Evolutionary conservation across 2,797 vertebrate species (phyloP).

Genomic region (Myiotriccus ornatus): DNA sequence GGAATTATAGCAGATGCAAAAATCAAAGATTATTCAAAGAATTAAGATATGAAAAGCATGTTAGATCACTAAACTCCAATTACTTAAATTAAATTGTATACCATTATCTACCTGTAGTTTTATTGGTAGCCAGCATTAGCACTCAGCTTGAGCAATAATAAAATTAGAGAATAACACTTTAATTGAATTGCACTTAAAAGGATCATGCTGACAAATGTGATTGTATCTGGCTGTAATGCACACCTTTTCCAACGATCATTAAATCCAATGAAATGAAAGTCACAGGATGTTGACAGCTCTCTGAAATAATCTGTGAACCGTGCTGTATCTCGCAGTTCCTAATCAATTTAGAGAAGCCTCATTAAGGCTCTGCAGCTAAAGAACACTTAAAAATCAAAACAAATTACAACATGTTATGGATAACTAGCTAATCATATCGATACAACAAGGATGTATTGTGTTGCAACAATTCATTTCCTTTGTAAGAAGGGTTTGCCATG

Average conservation of each 20-base stretch:
- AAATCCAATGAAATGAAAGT: slow-evolving; percentile 94
- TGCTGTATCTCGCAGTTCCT: slow-evolving; percentile 79
- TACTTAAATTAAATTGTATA: slow-evolving; percentile 98
- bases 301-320: slow-evolving; percentile 87
- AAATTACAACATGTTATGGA: slow-evolving; percentile 81
- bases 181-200: slow-evolving; percentile 99
- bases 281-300: slow-evolving; percentile 84
- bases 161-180: slow-evolving; percentile 94
- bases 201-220: slow-evolving; percentile 96
- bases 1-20: slow-evolving; percentile 80
- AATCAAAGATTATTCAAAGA: slow-evolving; percentile 91
- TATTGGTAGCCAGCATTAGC: slow-evolving; percentile 85
- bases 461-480: slow-evolving; percentile 76
- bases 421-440: slow-evolving; percentile 81
- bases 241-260: slow-evolving; percentile 86
- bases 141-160: slow-evolving; percentile 86
- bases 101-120: slow-evolving; percentile 87
- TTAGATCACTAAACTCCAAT: slow-evolving; percentile 92
- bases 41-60: slow-evolving; percentile 94
- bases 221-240: slow-evolving; percentile 90
- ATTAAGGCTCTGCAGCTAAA: slow-evolving; percentile 77
- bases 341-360: slow-evolving; percentile 89
- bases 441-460: slow-evolving; percentile 74
- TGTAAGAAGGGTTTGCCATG: slow-evolving; percentile 65
- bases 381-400: slow-evolving; percentile 83